Percentiles rank a stretch among this genome's conserved stretches.
Conservation (phyloP, 2,888 invertebrate genomes). For the Nomada lathburiana region DNA sequence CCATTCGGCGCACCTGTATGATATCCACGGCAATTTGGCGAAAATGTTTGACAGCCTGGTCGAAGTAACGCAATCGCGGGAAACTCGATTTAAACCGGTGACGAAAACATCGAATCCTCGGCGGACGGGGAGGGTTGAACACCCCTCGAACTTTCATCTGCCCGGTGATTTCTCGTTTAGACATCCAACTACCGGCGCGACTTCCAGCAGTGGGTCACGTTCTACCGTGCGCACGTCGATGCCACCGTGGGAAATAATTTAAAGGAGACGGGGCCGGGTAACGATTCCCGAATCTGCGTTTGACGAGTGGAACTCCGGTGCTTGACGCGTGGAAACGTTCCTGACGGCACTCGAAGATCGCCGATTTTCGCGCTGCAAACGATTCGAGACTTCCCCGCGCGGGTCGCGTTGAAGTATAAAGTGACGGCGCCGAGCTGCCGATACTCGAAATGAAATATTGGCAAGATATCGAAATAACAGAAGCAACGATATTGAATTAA, state of each 20-base stretch:
- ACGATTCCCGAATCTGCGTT: conserved; percentile 18
- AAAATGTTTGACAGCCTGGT: conserved; percentile 39
- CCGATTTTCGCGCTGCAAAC: neutral
- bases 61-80: conserved; percentile 60
- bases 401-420: too few species aligned
- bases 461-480: too few species aligned
- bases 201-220: conserved; percentile 19
- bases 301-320: neutral
- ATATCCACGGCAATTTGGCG: conserved; percentile 49
- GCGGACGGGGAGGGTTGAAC: conserved; percentile 9
- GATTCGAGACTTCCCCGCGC: neutral
- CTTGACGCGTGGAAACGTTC: neutral
- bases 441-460: too few species aligned
- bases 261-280: neutral
- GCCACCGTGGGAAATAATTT: neutral
- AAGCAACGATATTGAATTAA: too few species aligned
- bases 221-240: neutral
- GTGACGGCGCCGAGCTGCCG: too few species aligned
- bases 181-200: conserved; percentile 10
- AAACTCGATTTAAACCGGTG: conserved; percentile 63
- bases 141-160: conserved; percentile 45
- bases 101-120: conserved; percentile 66
- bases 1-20: conserved; percentile 11
- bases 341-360: neutral
- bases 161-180: conserved; percentile 54